Percentiles rank a stretch among this genome's conserved stretches.
Evolutionary conservation across 2,113 vertebrate genomes (phyloP).

Genomic region (Xyliphius kryptos): DNA sequence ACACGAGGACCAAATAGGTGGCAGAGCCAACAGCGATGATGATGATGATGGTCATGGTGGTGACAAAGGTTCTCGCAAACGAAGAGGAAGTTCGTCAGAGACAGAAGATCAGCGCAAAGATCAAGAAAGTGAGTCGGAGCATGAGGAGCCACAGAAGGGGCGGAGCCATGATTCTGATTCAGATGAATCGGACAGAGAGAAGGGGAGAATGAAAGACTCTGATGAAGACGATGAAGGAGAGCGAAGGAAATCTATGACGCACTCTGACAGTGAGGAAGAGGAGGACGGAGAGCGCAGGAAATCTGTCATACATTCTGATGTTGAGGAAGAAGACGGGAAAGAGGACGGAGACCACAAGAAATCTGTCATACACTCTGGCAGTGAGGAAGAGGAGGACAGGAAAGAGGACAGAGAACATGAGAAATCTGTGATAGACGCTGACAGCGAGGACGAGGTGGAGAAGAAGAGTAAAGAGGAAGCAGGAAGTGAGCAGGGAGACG

Average conservation of each 20-base stretch:
- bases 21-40: constrained; percentile 55
- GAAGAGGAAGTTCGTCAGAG: constrained; percentile 49
- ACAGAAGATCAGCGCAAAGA: constrained; percentile 49
- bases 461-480: constrained; percentile 47
- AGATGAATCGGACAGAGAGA: constrained; percentile 65
- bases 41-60: constrained; percentile 64
- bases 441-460: constrained; percentile 44
- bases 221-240: constrained; percentile 63
- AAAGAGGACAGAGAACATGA: too few relatives aligned
- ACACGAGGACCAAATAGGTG: constrained; percentile 38
- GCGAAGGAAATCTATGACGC: constrained; percentile 20
- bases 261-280: constrained; percentile 57
- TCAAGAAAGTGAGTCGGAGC: constrained; percentile 56
- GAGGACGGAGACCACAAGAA: too few relatives aligned
- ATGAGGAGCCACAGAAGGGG: constrained; percentile 44
- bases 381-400: constrained; percentile 59
- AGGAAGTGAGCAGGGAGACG: constrained; percentile 67
- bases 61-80: constrained; percentile 41
- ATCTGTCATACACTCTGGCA: constrained; percentile 37
- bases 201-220: constrained; percentile 58
- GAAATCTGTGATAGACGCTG: constrained; percentile 45
- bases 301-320: constrained; percentile 42
- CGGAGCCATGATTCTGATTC: constrained; percentile 41
- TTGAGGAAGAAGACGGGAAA: constrained; percentile 43
- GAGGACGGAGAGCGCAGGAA: too few relatives aligned